Evolutionary conservation across 2,797 vertebrate species (phyloP).

Genomic region (Gymnothorax javanicus): DNA sequence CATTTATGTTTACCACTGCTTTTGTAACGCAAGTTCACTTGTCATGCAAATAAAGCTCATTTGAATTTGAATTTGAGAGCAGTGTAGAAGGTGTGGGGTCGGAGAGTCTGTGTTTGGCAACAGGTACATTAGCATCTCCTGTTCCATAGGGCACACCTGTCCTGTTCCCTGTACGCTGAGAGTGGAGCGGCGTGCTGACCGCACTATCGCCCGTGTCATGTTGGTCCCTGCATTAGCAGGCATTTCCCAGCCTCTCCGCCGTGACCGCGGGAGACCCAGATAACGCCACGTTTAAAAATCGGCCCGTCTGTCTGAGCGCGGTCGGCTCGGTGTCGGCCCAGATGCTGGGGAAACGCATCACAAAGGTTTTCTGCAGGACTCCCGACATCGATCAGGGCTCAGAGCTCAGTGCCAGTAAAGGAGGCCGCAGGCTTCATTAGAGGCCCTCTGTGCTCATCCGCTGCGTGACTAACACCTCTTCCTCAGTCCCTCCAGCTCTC

Average conservation of each 20-base stretch:
- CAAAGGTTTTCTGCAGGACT: background rate
- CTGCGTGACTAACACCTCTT: background rate
- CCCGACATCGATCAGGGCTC: conserved; percentile 20
- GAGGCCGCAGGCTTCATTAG: conserved; percentile 12
- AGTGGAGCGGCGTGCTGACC: conserved; percentile 62
- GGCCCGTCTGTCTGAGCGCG: conserved; percentile 2
- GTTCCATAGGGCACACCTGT: conserved; percentile 56
- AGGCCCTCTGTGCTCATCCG: background rate
- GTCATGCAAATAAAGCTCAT: too few species aligned
- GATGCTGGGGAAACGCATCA: conserved; percentile 11
- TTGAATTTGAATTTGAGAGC: background rate
- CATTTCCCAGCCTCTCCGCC: conserved; percentile 9
- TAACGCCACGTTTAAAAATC: conserved; percentile 14
- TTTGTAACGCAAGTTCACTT: too few species aligned
- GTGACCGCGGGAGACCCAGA: background rate
- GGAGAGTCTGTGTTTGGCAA: conserved; percentile 47
- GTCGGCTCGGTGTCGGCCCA: conserved; percentile 10
- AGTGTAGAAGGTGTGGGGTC: background rate
- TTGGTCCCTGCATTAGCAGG: conserved; percentile 46
- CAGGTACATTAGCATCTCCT: conserved; percentile 64
- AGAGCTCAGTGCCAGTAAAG: background rate
- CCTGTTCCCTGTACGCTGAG: conserved; percentile 46
- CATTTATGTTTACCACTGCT: too few species aligned
- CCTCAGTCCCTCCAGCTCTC: background rate
- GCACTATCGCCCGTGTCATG: conserved; percentile 49